Conservation (phyloP, 2,888 invertebrate species). For the Cheiracanthium punctorium region DNA sequence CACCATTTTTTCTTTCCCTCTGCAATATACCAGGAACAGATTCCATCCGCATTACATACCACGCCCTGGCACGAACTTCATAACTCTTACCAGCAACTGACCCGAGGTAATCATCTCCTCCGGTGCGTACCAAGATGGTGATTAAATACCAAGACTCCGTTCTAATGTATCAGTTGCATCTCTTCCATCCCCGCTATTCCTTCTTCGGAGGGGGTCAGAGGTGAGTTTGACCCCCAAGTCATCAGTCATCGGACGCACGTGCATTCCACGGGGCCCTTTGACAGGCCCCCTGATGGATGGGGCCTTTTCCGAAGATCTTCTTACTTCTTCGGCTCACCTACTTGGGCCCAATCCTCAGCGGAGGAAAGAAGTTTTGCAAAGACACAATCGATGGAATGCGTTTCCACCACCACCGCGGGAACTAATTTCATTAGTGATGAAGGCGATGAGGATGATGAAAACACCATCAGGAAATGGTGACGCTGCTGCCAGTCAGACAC, state of each 20-base stretch:
- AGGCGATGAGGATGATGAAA: not conserved
- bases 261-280: slow-evolving; percentile 55
- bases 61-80: slow-evolving; percentile 32
- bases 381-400: slow-evolving; percentile 20
- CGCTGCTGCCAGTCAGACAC: not conserved
- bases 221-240: slow-evolving; percentile 65
- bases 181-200: not conserved
- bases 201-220: slow-evolving; percentile 58
- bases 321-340: slow-evolving; percentile 8
- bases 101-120: slow-evolving; percentile 12
- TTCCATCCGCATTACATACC: slow-evolving; percentile 33
- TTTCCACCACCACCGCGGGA: not conserved
- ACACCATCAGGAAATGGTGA: not conserved
- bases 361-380: not conserved
- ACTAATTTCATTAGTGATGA: slow-evolving; percentile 7
- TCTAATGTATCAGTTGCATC: slow-evolving; percentile 50
- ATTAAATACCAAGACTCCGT: slow-evolving; percentile 50
- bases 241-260: slow-evolving; percentile 69
- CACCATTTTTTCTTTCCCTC: not conserved
- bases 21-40: not conserved
- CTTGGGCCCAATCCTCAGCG: slow-evolving; percentile 1
- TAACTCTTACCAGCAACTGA: slow-evolving; percentile 41
- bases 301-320: slow-evolving; percentile 18
- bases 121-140: slow-evolving; percentile 48
- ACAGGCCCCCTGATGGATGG: slow-evolving; percentile 65